Percentiles rank a stretch among this genome's conserved stretches.
Conservation (phyloP, 2,888 invertebrate species). For the Patella ulyssiponensis region DNA sequence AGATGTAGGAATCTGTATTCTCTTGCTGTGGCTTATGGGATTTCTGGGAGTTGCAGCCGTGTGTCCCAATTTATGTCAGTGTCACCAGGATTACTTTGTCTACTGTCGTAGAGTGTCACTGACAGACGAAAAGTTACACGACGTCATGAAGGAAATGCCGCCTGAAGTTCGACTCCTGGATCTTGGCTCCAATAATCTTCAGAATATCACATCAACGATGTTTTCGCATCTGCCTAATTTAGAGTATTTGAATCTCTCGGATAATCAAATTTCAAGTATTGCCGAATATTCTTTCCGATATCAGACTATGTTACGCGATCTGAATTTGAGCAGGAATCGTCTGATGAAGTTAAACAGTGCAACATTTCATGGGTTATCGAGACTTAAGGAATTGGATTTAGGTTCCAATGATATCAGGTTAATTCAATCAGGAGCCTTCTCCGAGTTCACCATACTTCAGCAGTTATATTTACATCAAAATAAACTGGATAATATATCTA, state of each 20-base stretch:
- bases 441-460: conserved; percentile 6
- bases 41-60: conserved; percentile 3
- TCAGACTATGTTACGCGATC: conserved; percentile 7
- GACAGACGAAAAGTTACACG: not conserved
- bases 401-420: conserved; percentile 16
- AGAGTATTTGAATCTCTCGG: conserved; percentile 10
- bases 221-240: conserved; percentile 15
- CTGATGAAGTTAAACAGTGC: conserved; percentile 41
- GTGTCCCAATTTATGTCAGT: conserved; percentile 15
- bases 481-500: conserved; percentile 35
- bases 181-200: conserved; percentile 7
- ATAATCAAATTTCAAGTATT: conserved; percentile 12
- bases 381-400: conserved; percentile 19
- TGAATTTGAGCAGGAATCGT: conserved; percentile 3
- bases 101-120: conserved; percentile 8
- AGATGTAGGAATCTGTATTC: conserved; percentile 14
- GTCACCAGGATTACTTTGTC: conserved; percentile 22
- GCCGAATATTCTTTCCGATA: not conserved
- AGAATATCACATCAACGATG: not conserved
- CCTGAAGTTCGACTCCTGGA: conserved; percentile 15
- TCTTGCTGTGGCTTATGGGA: not conserved
- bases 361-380: conserved; percentile 12
- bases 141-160: not conserved
- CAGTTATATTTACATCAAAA: conserved; percentile 33
- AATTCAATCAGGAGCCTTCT: conserved; percentile 15